Evolutionary conservation across 2,888 invertebrate species (phyloP), one percentile per base, ranked within the genome.

Genomic region (Electrophaes corylata): DNA sequence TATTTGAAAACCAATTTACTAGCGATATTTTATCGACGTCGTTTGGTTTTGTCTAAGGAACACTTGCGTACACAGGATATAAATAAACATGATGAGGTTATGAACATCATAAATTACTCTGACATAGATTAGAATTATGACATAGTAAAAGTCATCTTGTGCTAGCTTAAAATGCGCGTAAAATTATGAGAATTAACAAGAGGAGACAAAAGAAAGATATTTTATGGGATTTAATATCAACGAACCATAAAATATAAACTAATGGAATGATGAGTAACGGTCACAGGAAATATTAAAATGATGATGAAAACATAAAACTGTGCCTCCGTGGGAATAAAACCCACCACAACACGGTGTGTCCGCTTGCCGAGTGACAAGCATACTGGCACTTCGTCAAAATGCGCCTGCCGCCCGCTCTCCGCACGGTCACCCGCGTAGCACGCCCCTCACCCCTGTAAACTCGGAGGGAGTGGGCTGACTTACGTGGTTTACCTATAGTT

Each of bases 71-170:
- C 44, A 54, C 35, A 56, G 57, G 67, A 70, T 79, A 81, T 81
- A 76, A 81, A 83, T 81, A 81, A 78, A 73, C 60, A 69, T 73
- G 72, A 77, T 78, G 73, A 71, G 69, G 69, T 69, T 70, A 73
- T 70, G 60, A 66, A 60, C 56, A 64, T 63, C 65, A 63, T 73
- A 68, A 75, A 75, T 70, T 71, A 70, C 68, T 65, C 59, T 63
- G 73, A 70, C 73, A 69, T 60, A 66, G 64, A 66, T 66, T 66
- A 57, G 63, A 66, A 57, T 64, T 64, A 67, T 57, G 65, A 54
- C 51, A 63, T 56, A 62, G 61, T 71, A 64, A 68, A 71, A 62
- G 64, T 63, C 58, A 64, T 61, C 57, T 41, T 39, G 52, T 52
- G 56, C 62, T 62, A 62, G 57, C 56, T 52, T 63, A 39, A 26